Base-by-base conservation (phyloP, 1,140 invertebrate species). In the Drosophila bipectinata region DNA sequence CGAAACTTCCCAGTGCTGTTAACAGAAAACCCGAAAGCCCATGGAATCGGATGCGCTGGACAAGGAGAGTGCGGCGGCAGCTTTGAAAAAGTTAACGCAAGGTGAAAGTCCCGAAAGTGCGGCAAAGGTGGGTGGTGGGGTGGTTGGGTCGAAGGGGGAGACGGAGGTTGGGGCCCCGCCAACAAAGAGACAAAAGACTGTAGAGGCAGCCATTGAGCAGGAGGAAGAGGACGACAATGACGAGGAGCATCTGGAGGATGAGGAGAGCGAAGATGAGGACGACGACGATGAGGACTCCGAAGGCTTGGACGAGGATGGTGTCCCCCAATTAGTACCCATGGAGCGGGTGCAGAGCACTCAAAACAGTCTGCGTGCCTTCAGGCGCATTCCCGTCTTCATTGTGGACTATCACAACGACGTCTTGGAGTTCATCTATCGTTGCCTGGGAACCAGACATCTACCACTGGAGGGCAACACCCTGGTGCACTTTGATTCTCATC, bases 401-500 rank as follows among this genome's bases (percentile, higher is more conserved):
- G 96, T 96, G 0, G 96, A 97, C 82, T 94, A 95, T 77, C 96
- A 97, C 87, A 94, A 97, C 90, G 95, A 96, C 91, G 97, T 95
- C 5, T 79, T 97, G 63, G 94, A 94, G 54, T 95, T 94, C 90
- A 96, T 98, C 60, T 97, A 98, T 87, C 93, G 96, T 6, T 95
- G 94, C 63, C 95, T 98, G 62, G 97, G 96, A 41, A 95, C 96
- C 0, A 97, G 96, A 81, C 95, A 96, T 91, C 92, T 98, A 53
- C 96, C 96, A 0, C 92, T 98, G 26, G 93, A 95, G 89, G 94
- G 94, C 34, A 95, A 95, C 60, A 94, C 94, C 1, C 92, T 98
- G 32, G 92, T 98, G 45, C 98, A 98, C 92, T 95, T 98, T 52
- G 98, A 98, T 92, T 97, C 97, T 0, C 97, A 98, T 93, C 97